Evolutionary conservation across 2,113 vertebrate species (phyloP).

Genomic region (Oreochromis aureus): DNA sequence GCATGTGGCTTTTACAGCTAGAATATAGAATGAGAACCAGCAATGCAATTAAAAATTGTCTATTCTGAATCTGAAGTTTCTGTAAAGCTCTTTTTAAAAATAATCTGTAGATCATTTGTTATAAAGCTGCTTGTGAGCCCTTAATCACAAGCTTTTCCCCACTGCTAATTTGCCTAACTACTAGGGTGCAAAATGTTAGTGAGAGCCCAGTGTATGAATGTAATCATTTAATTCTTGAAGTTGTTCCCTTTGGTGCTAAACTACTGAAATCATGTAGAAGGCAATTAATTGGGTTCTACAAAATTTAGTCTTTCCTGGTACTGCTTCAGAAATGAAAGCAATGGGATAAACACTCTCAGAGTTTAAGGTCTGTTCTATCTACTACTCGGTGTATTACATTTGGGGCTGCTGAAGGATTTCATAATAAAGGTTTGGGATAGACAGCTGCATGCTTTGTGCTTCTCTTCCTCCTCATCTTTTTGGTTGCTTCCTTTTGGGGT

Average conservation of each 20-base stretch:
- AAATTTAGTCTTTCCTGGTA: neutral
- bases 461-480: neutral
- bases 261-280: neutral
- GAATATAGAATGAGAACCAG: neutral
- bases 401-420: neutral
- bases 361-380: neutral
- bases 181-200: neutral
- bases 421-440: neutral
- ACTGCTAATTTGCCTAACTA: neutral
- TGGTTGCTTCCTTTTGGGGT: neutral
- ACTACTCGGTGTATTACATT: neutral
- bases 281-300: neutral
- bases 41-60: neutral
- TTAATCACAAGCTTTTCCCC: neutral
- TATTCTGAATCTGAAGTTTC: neutral
- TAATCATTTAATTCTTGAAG: neutral
- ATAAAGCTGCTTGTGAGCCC: neutral
- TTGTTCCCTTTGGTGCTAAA: neutral
- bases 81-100: neutral
- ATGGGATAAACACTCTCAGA: neutral
- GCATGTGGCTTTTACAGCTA: neutral
- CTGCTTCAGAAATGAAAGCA: neutral
- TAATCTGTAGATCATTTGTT: neutral
- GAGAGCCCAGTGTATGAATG: neutral
- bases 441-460: neutral